Conservation (phyloP, 2,888 invertebrate genomes). For the Hyposoter didymator region DNA sequence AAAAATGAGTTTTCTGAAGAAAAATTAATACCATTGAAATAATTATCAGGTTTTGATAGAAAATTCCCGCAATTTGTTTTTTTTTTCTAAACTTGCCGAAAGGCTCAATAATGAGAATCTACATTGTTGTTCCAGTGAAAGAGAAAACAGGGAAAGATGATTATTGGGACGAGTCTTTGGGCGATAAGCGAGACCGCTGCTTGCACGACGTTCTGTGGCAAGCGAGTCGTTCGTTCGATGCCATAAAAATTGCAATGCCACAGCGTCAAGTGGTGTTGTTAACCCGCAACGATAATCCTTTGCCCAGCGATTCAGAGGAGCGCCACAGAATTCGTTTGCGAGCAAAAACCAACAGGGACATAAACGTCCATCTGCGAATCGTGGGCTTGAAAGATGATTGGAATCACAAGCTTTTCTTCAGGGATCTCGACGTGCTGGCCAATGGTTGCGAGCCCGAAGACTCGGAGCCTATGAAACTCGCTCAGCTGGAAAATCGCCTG, state of each 20-base stretch:
- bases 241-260: constrained; percentile 68
- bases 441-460: constrained; percentile 64
- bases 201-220: constrained; percentile 72
- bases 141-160: constrained; percentile 30
- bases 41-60: too few species aligned
- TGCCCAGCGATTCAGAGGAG: constrained; percentile 56
- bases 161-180: constrained; percentile 22
- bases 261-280: constrained; percentile 69
- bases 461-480: constrained; percentile 62
- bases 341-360: constrained; percentile 56
- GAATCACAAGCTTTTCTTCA: constrained; percentile 71
- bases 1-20: too few species aligned
- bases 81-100: not conserved
- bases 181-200: constrained; percentile 59
- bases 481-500: constrained; percentile 70
- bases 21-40: too few species aligned
- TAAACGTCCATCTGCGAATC: constrained; percentile 65
- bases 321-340: constrained; percentile 69
- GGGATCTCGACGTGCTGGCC: constrained; percentile 73
- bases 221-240: constrained; percentile 64
- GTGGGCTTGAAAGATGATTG: constrained; percentile 70
- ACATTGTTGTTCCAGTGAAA: constrained; percentile 19
- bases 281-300: constrained; percentile 70
- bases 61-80: too few species aligned
- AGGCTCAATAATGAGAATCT: not conserved